phyloP scores from a whole-genome alignment of 2,797 vertebrate genomes.

The Phrynocephalus guinanensis region DNA sequence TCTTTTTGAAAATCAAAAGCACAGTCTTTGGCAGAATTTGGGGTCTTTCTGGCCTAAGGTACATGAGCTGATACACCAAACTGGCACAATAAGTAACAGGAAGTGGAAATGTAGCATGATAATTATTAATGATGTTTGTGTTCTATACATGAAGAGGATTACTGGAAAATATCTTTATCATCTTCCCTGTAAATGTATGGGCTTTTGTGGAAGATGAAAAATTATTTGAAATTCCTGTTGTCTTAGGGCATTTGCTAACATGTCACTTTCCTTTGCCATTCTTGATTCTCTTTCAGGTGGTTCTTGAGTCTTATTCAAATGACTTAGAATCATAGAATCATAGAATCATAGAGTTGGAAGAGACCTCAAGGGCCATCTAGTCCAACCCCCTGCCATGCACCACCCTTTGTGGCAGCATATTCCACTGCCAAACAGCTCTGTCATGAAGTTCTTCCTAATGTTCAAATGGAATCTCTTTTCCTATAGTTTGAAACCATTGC shows the following conservation, averaged over 20 bases:
- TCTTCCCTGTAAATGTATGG: neutral
- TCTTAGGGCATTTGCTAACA: neutral
- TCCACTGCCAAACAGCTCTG: too few relatives aligned
- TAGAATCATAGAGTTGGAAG: too few relatives aligned
- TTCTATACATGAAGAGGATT: neutral
- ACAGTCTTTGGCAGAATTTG: neutral
- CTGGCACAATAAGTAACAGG: neutral
- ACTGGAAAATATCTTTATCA: neutral
- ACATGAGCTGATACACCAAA: neutral
- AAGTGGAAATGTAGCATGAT: neutral
- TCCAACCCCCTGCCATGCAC: too few relatives aligned
- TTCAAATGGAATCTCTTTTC: too few relatives aligned
- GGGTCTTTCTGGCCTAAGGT: neutral
- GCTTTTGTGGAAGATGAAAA: neutral
- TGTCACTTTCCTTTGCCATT: neutral
- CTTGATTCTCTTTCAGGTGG: constrained; percentile 22
- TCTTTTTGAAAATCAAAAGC: neutral
- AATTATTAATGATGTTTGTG: neutral
- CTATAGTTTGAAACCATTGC: too few relatives aligned
- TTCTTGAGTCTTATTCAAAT: constrained; percentile 11
- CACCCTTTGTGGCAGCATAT: too few relatives aligned
- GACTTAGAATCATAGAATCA: too few relatives aligned
- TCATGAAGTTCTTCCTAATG: too few relatives aligned
- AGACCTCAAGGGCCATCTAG: too few relatives aligned
- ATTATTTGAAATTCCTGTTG: neutral